A percentile compares a stretch with the other conserved stretches of the same genome.
These are phyloP conservation scores for Miichthys miiuy DNA, from an alignment of 2,797 vertebrate species.

Conservation along the genomic window DNA sequence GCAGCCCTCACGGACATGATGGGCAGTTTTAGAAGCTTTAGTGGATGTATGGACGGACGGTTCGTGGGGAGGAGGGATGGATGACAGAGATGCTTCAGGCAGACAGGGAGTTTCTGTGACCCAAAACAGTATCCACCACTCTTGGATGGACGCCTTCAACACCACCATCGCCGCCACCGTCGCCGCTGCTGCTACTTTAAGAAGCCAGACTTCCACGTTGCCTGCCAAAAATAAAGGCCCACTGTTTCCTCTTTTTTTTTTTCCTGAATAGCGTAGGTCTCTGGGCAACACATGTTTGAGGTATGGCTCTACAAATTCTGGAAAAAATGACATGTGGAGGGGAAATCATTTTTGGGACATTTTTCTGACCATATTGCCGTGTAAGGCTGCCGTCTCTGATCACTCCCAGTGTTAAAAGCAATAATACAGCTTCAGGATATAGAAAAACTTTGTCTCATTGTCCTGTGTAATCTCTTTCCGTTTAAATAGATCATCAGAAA, in stretches of 20 bases:
- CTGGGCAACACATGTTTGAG: conserved; percentile 54
- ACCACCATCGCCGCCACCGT: neutral
- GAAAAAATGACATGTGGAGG: conserved; percentile 41
- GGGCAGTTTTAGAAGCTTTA: conserved; percentile 14
- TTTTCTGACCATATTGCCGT: neutral
- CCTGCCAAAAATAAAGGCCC: conserved; percentile 59
- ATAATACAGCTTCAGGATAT: neutral
- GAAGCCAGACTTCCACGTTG: conserved; percentile 56
- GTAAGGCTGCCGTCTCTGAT: neutral
- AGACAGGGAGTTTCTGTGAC: conserved; percentile 53
- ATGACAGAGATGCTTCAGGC: conserved; percentile 42
- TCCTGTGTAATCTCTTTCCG: no score
- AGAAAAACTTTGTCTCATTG: neutral
- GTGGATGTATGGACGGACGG: neutral
- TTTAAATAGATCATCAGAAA: no score
- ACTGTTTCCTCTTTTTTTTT: conserved; percentile 41
- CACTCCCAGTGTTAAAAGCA: neutral
- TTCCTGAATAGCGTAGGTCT: conserved; percentile 36
- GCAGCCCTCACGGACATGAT: conserved; percentile 20
- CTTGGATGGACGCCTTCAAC: conserved; percentile 21
- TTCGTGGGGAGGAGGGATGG: neutral
- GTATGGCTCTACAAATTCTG: conserved; percentile 34
- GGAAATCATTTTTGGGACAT: neutral
- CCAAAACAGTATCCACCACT: conserved; percentile 46
- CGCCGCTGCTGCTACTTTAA: conserved; percentile 49